phyloP scores from a whole-genome alignment of 2,888 invertebrate species.

The Chorisops tibialis region DNA sequence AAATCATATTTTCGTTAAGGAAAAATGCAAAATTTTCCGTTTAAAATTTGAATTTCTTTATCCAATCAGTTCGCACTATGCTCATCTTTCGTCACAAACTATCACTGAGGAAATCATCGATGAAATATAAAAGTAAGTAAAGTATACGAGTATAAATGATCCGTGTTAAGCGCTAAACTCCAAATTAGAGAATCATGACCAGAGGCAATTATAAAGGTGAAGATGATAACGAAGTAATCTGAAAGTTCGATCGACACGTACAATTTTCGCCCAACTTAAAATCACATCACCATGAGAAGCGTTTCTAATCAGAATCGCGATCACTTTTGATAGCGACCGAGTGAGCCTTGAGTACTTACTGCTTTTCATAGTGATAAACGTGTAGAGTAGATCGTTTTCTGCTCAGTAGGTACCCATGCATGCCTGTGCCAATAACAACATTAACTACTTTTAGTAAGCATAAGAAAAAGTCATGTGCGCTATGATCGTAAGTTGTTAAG shows the following conservation, averaged over 20 bases:
- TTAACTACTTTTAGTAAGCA: background rate
- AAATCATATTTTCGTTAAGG: too few species aligned
- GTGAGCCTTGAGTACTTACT: too few species aligned
- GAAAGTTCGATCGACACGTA: constrained; percentile 18
- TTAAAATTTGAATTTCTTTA: too few species aligned
- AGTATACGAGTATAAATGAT: too few species aligned
- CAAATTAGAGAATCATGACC: constrained; percentile 22
- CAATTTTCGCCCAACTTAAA: constrained; percentile 1
- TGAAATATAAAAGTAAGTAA: too few species aligned
- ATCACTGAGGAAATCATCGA: too few species aligned
- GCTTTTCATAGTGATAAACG: background rate
- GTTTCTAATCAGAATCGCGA: constrained; percentile 26
- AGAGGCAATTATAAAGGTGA: constrained; percentile 22
- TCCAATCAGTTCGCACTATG: too few species aligned
- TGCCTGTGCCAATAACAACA: constrained; percentile 6
- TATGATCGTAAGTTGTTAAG: constrained; percentile 26
- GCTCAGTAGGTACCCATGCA: background rate
- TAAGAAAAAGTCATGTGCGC: constrained; percentile 19
- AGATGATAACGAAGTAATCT: constrained; percentile 12
- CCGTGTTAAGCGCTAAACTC: constrained; percentile 2
- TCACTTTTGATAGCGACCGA: constrained; percentile 20
- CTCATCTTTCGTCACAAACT: too few species aligned
- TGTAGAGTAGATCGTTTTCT: background rate
- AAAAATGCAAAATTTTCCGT: too few species aligned
- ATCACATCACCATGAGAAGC: constrained; percentile 25